These are phyloP conservation scores for Lycophotia porphyrea DNA, from an alignment of 2,888 invertebrate genomes.

Conservation along the genomic window DNA sequence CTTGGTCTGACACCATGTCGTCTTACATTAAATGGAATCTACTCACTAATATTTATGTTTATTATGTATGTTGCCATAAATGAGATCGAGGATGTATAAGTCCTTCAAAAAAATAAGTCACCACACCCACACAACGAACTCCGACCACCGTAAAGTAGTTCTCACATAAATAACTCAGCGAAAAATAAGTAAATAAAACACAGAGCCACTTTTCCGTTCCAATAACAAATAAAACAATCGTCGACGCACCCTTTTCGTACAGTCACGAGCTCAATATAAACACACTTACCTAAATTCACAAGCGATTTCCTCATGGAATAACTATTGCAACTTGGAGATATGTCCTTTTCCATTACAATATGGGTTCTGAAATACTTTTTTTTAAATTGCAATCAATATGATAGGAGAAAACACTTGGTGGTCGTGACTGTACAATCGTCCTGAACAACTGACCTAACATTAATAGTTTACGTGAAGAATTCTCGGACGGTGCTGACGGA, in stretches of 20 bases:
- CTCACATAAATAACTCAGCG: conserved; percentile 40
- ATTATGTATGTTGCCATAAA: background rate
- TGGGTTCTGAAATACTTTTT: background rate
- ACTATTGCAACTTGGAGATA: no score
- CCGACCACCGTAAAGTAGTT: conserved; percentile 4
- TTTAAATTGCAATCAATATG: background rate
- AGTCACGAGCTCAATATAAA: conserved; percentile 9
- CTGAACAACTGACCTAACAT: conserved; percentile 28
- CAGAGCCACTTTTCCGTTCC: conserved; percentile 45
- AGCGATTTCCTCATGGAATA: background rate
- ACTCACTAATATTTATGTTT: background rate
- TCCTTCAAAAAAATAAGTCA: background rate
- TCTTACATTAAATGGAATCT: background rate
- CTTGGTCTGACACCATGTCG: background rate
- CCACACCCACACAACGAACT: background rate
- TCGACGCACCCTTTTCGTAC: conserved; percentile 26
- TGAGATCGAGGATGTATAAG: background rate
- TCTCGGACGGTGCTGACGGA: conserved; percentile 40
- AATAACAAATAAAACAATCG: conserved; percentile 54
- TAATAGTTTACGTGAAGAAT: conserved; percentile 39
- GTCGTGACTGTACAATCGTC: conserved; percentile 12
- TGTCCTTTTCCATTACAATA: background rate
- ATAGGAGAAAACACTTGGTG: background rate
- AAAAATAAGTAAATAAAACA: conserved; percentile 50
- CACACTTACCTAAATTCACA: conserved; percentile 1